phyloP scores from a whole-genome alignment of 92 coral and sea anemone genomes.

The Porites cylindrica region DNA sequence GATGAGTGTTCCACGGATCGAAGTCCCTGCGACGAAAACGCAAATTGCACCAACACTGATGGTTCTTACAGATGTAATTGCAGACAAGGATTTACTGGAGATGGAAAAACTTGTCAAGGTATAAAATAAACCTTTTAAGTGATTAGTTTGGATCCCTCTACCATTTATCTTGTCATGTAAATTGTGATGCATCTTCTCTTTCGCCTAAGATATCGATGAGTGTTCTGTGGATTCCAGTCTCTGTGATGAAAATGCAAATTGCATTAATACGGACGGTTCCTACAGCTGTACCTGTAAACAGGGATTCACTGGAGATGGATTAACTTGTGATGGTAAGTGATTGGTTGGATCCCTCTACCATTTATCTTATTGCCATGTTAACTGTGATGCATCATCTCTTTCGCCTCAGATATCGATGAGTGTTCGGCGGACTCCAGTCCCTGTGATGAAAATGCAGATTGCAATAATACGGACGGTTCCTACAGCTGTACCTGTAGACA shows the following conservation, averaged over 20 bases:
- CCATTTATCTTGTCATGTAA: neutral
- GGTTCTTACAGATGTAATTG: constrained; percentile 81
- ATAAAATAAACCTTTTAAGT: neutral
- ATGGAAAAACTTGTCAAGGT: constrained; percentile 52
- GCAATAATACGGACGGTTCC: constrained; percentile 55
- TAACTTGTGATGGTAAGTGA: constrained; percentile 6
- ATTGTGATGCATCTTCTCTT: no score
- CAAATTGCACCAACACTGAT: constrained; percentile 69
- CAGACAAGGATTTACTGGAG: constrained; percentile 67
- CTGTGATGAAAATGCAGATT: constrained; percentile 57
- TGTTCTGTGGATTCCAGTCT: neutral
- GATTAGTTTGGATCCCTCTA: no score
- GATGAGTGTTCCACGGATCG: neutral
- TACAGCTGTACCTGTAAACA: constrained; percentile 23
- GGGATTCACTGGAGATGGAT: constrained; percentile 51
- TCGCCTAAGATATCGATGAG: constrained; percentile 9
- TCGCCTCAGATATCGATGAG: constrained; percentile 33
- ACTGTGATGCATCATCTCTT: neutral
- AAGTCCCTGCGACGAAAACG: constrained; percentile 53
- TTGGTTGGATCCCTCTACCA: no score
- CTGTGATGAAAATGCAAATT: constrained; percentile 70
- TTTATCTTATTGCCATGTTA: neutral
- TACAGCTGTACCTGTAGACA: constrained; percentile 41
- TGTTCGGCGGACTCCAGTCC: constrained; percentile 26
- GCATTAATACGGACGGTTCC: constrained; percentile 45